Evolutionary conservation across 2,113 vertebrate genomes (phyloP), one percentile per base, ranked within the genome.

Genomic region (Plestiodon gilberti): DNA sequence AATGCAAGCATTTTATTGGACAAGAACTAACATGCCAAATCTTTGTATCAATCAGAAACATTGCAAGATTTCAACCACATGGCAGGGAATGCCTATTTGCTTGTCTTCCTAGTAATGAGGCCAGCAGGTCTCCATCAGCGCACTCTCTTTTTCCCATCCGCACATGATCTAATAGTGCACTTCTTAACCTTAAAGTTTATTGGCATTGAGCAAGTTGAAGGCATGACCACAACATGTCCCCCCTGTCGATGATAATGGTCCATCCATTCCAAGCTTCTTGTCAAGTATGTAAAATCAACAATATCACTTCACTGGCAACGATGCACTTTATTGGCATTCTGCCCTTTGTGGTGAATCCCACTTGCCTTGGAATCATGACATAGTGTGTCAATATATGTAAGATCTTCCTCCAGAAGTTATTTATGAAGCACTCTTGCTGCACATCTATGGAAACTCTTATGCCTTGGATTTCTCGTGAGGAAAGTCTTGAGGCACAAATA

Each of bases 151-250:
- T 55, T 15, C 13, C 33, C 70, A 35, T 0, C 13, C 83, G 84
- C 11, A 0, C 82, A 78, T 87, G 87, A 91, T 78, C 76, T 88
- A 86, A 93, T 35, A 93, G 76, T 55, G 80, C 87, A 80, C 88
- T 87, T 89, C 90, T 79, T 89, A 91, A 92, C 91, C 86, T 86
- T 87, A 35, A 86, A 35, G 81, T 92, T 92, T 89, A 92, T 81
- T 90, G 61, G 76, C 14, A 35, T 84, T 80, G 87, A 77, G 75
- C 0, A 1, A 71, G 67, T 52, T 88, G 35, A 86, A 91, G 88
- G 33, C 70, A 84, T 87, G 64, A 87, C 92, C 86, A 70, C 84
- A 90, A 85, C 14, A 33, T 38, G 59, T 69, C 86, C 80, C 87
- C 59, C 65, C 77, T 86, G 28, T 65, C 48, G 43, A 88, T 74